These are phyloP conservation scores for Cricetomys ansorgei DNA, from an alignment of 2,113 vertebrate species.

Conservation along the genomic window DNA sequence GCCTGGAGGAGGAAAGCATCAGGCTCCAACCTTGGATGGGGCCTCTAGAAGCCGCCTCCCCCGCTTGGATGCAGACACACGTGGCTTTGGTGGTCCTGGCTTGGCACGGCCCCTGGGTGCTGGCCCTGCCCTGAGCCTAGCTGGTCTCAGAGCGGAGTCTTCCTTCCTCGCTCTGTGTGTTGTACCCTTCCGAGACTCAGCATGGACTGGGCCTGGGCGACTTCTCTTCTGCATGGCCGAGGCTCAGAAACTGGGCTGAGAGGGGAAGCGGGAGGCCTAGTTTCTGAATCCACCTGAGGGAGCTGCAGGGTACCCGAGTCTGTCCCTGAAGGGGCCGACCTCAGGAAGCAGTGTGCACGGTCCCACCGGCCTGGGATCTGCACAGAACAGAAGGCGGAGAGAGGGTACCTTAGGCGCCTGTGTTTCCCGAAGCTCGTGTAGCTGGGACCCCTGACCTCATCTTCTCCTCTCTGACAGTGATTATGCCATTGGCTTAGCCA, in stretches of 20 bases:
- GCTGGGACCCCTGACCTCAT: neutral
- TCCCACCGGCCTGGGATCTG: neutral
- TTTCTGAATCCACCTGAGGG: neutral
- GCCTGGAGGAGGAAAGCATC: neutral
- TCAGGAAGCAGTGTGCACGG: neutral
- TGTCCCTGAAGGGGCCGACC: neutral
- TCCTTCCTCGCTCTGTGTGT: neutral
- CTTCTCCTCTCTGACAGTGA: neutral
- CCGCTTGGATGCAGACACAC: neutral
- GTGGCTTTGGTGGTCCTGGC: neutral
- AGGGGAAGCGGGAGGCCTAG: neutral
- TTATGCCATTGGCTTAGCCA: neutral
- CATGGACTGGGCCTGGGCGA: neutral
- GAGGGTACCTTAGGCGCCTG: neutral
- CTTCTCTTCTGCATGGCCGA: neutral
- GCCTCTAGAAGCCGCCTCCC: neutral
- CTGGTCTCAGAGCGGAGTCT: too few relatives aligned
- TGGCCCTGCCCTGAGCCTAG: neutral
- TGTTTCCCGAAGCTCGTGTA: neutral
- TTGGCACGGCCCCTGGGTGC: neutral
- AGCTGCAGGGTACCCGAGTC: accelerated
- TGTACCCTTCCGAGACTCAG: too few relatives aligned
- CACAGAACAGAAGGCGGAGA: neutral
- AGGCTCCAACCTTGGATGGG: neutral
- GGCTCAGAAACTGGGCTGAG: neutral